Conservation (phyloP, 2,113 vertebrate species). For the Ginglymostoma cirratum region DNA sequence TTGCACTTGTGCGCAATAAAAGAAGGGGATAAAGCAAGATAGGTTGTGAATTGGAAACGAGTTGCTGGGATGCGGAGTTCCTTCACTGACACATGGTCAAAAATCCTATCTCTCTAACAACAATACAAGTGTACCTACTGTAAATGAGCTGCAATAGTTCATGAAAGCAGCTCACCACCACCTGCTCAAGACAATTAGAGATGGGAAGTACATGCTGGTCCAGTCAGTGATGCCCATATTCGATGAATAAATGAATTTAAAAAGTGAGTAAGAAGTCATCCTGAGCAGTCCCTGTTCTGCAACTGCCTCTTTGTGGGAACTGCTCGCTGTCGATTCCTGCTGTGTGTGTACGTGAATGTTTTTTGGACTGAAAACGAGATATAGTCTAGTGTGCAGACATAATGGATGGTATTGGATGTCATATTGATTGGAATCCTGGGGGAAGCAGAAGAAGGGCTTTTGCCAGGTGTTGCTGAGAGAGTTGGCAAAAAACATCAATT, state of each 20-base stretch:
- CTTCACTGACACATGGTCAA: too few species aligned
- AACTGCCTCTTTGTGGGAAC: not conserved
- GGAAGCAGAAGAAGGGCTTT: not conserved
- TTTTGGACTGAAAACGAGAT: not conserved
- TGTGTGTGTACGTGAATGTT: too few species aligned
- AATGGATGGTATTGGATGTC: not conserved
- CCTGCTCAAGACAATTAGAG: too few species aligned
- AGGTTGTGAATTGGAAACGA: not conserved
- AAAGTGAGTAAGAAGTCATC: not conserved
- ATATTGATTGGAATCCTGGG: not conserved
- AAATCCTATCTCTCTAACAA: too few species aligned
- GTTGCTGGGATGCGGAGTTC: not conserved
- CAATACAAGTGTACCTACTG: too few species aligned
- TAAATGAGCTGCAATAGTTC: too few species aligned
- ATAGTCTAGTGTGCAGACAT: not conserved
- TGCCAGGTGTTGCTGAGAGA: not conserved
- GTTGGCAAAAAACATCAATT: not conserved
- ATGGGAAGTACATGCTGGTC: too few species aligned
- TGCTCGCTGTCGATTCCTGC: too few species aligned
- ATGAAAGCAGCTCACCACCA: too few species aligned
- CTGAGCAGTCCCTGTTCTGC: not conserved
- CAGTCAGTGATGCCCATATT: too few species aligned
- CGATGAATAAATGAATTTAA: too few species aligned
- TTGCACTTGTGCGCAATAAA: not conserved
- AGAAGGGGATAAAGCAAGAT: not conserved